phyloP scores from a whole-genome alignment of 1,140 invertebrate species.

The Calliopsis andreniformis region DNA sequence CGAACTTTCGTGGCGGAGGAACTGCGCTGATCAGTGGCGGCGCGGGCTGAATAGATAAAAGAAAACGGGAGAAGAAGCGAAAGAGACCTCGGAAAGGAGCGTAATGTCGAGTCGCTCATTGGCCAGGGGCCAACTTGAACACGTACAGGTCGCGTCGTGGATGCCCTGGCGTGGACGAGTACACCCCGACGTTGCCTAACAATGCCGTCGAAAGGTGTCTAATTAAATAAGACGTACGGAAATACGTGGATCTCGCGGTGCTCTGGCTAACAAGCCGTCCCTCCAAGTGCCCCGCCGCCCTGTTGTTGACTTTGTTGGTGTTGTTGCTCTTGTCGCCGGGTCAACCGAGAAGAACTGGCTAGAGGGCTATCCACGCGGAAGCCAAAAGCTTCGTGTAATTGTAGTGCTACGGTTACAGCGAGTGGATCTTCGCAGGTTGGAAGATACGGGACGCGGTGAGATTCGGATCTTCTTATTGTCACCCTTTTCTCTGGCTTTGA shows the following conservation, averaged over 20 bases:
- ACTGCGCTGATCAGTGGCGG: conserved; percentile 32
- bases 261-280: conserved; percentile 74
- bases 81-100: conserved; percentile 60
- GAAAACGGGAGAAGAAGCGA: background rate
- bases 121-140: conserved; percentile 76
- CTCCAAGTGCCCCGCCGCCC: conserved; percentile 58
- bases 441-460: background rate
- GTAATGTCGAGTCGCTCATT: conserved; percentile 69
- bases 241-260: conserved; percentile 62
- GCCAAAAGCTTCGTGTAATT: conserved; percentile 75
- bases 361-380: conserved; percentile 68
- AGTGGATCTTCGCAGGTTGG: conserved; percentile 24
- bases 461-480: conserved; percentile 1
- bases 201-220: conserved; percentile 77
- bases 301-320: conserved; percentile 57
- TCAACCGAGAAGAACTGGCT: conserved; percentile 68
- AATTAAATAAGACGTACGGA: conserved; percentile 80
- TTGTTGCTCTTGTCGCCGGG: conserved; percentile 64
- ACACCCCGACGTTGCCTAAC: conserved; percentile 73
- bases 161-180: conserved; percentile 52
- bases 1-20: background rate
- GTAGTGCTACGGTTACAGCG: conserved; percentile 68
- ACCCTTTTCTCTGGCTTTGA: background rate
- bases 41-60: conserved; percentile 48
- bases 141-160: conserved; percentile 68